These are phyloP conservation scores for Tetropium fuscum DNA, from an alignment of 2,888 invertebrate genomes.

Conservation along the genomic window DNA sequence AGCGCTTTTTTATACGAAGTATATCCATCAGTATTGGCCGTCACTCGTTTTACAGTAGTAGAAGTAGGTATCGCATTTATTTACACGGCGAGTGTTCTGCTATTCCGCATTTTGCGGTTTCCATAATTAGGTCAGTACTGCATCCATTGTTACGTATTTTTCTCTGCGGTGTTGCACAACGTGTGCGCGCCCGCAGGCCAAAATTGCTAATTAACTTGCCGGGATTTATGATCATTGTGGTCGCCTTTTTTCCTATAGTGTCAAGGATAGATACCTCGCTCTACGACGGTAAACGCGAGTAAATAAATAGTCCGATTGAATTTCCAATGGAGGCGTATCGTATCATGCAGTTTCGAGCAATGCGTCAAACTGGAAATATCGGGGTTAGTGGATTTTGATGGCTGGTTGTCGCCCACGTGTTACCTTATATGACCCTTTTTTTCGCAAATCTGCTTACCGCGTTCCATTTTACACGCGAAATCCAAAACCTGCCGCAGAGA, in stretches of 20 bases:
- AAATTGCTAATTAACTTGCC: slow-evolving; percentile 20
- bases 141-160: slow-evolving; percentile 9
- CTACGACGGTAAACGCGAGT: slow-evolving; percentile 25
- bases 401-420: neutral
- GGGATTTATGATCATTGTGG: slow-evolving; percentile 27
- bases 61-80: neutral
- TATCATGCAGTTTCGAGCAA: neutral
- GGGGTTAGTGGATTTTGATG: slow-evolving; percentile 4
- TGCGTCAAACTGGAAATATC: neutral
- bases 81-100: neutral
- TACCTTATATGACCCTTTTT: too few species aligned
- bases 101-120: slow-evolving; percentile 21
- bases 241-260: slow-evolving; percentile 25
- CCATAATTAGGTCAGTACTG: slow-evolving; percentile 3
- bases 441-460: too few species aligned
- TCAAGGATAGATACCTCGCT: slow-evolving; percentile 32
- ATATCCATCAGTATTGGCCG: slow-evolving; percentile 16
- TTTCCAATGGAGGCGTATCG: slow-evolving; percentile 8
- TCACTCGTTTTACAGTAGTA: too few species aligned
- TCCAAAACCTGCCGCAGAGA: too few species aligned
- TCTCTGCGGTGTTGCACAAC: slow-evolving; percentile 2
- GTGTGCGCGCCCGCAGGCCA: neutral
- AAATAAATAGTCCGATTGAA: slow-evolving; percentile 9
- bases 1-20: slow-evolving; percentile 11
- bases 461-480: too few species aligned